Evolutionary conservation across 2,113 vertebrate species (phyloP).

Genomic region (Clarias batrachus): DNA sequence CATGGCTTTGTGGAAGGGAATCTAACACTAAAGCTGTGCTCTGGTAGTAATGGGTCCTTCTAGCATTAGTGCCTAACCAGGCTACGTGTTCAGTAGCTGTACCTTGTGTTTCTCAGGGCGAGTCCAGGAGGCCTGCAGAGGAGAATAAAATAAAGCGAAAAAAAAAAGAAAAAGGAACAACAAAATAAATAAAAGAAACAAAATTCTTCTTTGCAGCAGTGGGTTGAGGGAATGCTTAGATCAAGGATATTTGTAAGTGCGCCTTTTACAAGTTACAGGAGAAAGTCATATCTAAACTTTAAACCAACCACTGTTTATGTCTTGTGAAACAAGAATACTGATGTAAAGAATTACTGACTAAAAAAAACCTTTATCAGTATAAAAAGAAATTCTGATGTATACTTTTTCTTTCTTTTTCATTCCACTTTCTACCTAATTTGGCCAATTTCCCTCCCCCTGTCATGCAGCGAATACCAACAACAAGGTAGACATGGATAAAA

Average conservation of each 20-base stretch:
- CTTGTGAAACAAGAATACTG: neutral
- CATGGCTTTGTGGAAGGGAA: conserved; percentile 25
- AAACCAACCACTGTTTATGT: neutral
- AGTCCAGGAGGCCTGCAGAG: conserved; percentile 97
- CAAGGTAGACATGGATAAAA: no score
- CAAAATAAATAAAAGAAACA: conserved; percentile 4
- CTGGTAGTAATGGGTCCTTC: conserved; percentile 38
- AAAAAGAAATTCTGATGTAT: no score
- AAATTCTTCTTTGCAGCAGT: neutral
- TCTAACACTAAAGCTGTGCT: conserved; percentile 61
- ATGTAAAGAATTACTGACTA: neutral
- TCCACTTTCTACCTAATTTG: no score
- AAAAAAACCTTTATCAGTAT: no score
- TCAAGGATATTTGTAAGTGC: neutral
- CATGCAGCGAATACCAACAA: no score
- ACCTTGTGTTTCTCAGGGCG: conserved; percentile 97
- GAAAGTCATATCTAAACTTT: neutral
- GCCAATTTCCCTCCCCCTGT: no score
- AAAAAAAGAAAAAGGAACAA: conserved; percentile 52
- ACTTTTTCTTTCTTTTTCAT: no score
- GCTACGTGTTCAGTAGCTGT: conserved; percentile 83
- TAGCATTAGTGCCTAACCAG: conserved; percentile 63
- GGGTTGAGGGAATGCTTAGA: neutral
- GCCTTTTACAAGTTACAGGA: neutral
- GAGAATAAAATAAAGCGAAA: conserved; percentile 71